Base-by-base conservation (phyloP, 2,888 invertebrate species). In the Anticlea derivata region DNA sequence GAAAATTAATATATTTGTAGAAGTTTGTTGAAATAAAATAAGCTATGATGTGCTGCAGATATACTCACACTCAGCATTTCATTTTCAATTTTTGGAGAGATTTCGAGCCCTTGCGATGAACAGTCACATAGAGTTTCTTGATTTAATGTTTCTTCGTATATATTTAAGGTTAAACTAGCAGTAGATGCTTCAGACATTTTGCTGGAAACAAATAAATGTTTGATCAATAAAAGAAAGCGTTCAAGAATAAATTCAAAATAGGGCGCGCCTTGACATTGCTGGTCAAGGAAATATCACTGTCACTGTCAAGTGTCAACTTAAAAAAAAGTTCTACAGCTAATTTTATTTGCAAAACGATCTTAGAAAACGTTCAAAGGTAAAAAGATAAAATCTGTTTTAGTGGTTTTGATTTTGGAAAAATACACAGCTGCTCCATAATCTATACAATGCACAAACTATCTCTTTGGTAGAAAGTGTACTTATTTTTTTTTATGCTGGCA, bases 71-170 rank as follows among this genome's bases (percentile, higher is more conserved):
- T 69, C 40, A 86, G 31, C 29, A 62, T 49, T 26, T 66, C 66
- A 55, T 73, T 80, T 7, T 70, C 68, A 8, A 86, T 55, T 17
- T 69, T 59, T 1, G 89, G 86, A 6, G 83, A 55, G 13, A 24
- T 34, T 12, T 67, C 61, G 27, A 89, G 65, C n/a, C 61, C 63
- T 59, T 73, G 70, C 1, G 63, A 70, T 8, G 84, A 81, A 34
- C 83, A 67, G 67, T 87, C 79, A 29, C 75, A 66, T 7, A 68
- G 68, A 2, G 75, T 80, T 29, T 80, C 76, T 39, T 80, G 73
- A 60, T 77, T 74, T 22, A 80, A 56, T 24, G 65, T 69, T 55
- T 81, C 79, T 51, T 86, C 86, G 50, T 88, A 87, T 27, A 86
- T 66, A 61, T 80, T 79, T 29, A 57, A 39, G 2, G 61, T 40